phyloP scores from a whole-genome alignment of 2,797 vertebrate species.

The Protonibea diacanthus region DNA sequence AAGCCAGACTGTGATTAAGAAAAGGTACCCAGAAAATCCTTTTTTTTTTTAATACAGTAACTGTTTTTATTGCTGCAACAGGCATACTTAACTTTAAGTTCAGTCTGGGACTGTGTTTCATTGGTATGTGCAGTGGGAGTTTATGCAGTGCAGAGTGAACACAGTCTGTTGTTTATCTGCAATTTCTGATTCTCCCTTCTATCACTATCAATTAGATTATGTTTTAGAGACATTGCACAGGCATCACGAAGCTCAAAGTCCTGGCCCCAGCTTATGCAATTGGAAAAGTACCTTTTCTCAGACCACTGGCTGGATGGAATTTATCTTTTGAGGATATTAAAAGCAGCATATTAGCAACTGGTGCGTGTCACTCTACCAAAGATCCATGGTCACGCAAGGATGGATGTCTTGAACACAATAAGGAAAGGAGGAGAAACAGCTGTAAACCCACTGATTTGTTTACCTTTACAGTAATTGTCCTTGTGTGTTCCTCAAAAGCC shows the following conservation, averaged over 20 bases:
- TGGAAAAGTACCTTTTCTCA: slow-evolving; percentile 77
- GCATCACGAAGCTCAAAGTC: slow-evolving; percentile 51
- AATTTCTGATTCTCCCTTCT: slow-evolving; percentile 30
- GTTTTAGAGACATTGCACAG: slow-evolving; percentile 52
- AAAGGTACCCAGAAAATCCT: not conserved
- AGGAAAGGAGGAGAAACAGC: slow-evolving; percentile 47
- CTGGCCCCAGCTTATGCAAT: slow-evolving; percentile 62
- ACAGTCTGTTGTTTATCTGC: slow-evolving; percentile 43
- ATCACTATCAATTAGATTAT: slow-evolving; percentile 55
- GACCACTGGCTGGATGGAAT: slow-evolving; percentile 81
- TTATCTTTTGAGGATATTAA: slow-evolving; percentile 82
- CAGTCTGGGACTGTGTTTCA: not conserved
- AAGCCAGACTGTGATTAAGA: slow-evolving; percentile 8
- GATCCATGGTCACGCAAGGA: slow-evolving; percentile 67
- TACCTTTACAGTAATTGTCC: not conserved
- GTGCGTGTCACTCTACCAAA: slow-evolving; percentile 70
- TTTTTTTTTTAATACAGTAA: slow-evolving; percentile 16
- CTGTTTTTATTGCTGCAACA: slow-evolving; percentile 13
- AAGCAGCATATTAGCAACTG: slow-evolving; percentile 78
- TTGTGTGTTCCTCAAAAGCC: slow-evolving; percentile 24
- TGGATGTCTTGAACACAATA: slow-evolving; percentile 53
- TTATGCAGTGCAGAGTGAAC: slow-evolving; percentile 16
- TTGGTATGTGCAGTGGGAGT: slow-evolving; percentile 19
- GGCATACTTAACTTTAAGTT: not conserved
- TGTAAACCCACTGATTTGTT: slow-evolving; percentile 28